These are phyloP conservation scores for Gallinago jamesoni DNA, from an alignment of 2,113 vertebrate species.

Conservation along the genomic window DNA sequence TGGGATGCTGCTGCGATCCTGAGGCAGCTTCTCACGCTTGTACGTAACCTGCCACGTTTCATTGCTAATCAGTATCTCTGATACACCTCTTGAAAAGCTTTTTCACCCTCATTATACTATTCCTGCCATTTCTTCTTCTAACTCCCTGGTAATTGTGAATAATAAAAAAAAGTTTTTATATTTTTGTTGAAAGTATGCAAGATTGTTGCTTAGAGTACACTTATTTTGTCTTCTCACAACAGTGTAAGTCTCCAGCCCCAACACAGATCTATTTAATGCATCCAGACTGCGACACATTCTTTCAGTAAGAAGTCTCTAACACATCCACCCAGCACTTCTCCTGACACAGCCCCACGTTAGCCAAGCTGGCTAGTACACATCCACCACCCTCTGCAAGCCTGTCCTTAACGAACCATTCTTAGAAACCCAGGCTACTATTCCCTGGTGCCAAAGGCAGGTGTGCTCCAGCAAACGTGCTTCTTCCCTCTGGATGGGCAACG, in stretches of 20 bases:
- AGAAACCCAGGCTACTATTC: not conserved
- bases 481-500: fast-evolving
- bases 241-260: slow-evolving; percentile 26
- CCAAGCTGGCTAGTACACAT: not conserved
- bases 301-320: not conserved
- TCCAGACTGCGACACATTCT: not conserved
- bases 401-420: not conserved
- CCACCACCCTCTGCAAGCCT: fast-evolving
- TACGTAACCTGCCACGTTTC: not conserved
- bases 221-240: slow-evolving; percentile 33
- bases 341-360: not conserved
- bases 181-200: not conserved
- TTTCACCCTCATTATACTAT: not conserved
- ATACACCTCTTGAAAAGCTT: not conserved
- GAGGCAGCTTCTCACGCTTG: not conserved
- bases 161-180: not conserved
- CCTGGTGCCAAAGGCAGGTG: not conserved
- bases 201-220: slow-evolving; percentile 9
- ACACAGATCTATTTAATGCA: slow-evolving; percentile 47
- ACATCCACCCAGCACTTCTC: not conserved
- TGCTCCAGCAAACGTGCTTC: not conserved
- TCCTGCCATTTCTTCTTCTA: not conserved
- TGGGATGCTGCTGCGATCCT: not conserved
- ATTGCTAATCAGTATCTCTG: not conserved
- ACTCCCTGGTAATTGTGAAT: not conserved